Evolutionary conservation across 2,797 vertebrate genomes (phyloP).

Genomic region (Harpagifer antarcticus): DNA sequence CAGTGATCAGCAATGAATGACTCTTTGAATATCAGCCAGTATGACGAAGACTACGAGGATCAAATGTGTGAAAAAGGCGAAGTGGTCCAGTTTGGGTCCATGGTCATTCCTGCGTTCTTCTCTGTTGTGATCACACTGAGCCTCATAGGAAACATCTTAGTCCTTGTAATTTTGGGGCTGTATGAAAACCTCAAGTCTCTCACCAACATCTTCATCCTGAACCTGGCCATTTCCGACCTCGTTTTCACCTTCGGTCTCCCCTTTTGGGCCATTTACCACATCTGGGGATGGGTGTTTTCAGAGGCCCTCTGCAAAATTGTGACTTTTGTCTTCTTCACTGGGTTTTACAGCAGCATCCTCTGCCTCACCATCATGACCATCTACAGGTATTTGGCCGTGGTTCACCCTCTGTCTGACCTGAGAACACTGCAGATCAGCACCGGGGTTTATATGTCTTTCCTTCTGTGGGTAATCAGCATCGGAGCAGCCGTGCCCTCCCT

Average conservation of each 20-base stretch:
- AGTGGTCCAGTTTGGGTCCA: conserved; percentile 73
- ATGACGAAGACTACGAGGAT: not conserved
- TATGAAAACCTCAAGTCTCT: conserved; percentile 90
- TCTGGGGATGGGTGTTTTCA: conserved; percentile 87
- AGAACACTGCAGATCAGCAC: conserved; percentile 58
- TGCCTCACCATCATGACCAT: conserved; percentile 92
- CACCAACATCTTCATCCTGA: conserved; percentile 92
- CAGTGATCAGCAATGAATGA: conserved; percentile 37
- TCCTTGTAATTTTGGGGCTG: conserved; percentile 88
- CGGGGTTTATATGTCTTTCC: conserved; percentile 64
- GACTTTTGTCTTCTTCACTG: conserved; percentile 87
- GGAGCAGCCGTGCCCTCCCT: conserved; percentile 84
- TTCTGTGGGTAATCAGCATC: conserved; percentile 86
- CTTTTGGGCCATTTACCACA: conserved; percentile 86
- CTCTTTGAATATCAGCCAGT: rapidly evolving
- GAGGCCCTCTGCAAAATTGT: conserved; percentile 86
- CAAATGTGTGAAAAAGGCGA: conserved; percentile 81
- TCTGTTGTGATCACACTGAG: conserved; percentile 86
- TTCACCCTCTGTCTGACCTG: conserved; percentile 85
- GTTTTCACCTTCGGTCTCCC: conserved; percentile 90
- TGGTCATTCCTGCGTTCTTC: conserved; percentile 81
- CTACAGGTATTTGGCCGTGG: conserved; percentile 90
- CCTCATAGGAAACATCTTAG: conserved; percentile 89
- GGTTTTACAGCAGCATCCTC: conserved; percentile 92
- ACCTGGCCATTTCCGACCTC: conserved; percentile 92